A percentile compares a stretch with the other conserved stretches of the same genome.
These are phyloP conservation scores for Eunapius fragilis DNA, from an alignment of 37 sponge, comb jelly and placozoan species.

Conservation along the genomic window DNA sequence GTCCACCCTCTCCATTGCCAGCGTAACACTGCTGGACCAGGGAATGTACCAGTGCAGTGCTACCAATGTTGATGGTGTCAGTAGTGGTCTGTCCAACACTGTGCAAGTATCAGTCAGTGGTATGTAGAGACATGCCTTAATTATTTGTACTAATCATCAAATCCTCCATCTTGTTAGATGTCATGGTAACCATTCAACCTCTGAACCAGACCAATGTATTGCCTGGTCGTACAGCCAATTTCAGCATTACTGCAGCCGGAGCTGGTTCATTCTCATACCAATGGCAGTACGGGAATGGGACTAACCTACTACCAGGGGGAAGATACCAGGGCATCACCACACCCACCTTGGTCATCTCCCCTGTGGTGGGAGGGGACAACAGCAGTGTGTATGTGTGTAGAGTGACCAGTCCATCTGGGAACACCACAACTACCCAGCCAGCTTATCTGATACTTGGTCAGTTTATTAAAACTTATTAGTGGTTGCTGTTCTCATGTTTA, in stretches of 20 bases:
- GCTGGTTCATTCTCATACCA: not conserved
- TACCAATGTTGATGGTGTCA: not conserved
- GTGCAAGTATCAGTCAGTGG: not conserved
- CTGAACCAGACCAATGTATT: not conserved
- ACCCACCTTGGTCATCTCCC: not conserved
- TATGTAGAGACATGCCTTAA: not conserved
- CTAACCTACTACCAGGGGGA: not conserved
- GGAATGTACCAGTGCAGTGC: not conserved
- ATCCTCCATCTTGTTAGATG: too few relatives aligned
- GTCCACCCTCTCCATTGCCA: not conserved
- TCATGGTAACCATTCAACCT: not conserved
- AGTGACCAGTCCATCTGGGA: not conserved
- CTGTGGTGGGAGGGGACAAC: not conserved
- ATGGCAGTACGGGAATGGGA: not conserved
- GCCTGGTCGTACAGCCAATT: not conserved
- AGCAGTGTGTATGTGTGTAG: not conserved
- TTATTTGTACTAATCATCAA: too few relatives aligned
- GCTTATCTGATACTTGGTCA: not conserved
- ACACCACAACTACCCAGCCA: not conserved
- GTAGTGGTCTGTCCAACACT: not conserved
- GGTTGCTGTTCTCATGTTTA: too few relatives aligned
- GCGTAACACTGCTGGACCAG: not conserved
- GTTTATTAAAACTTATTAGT: too few relatives aligned
- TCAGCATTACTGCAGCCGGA: not conserved
- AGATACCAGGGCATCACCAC: not conserved